Conservation (phyloP, 2,888 invertebrate genomes). For the Catotricha subobsoleta region DNA sequence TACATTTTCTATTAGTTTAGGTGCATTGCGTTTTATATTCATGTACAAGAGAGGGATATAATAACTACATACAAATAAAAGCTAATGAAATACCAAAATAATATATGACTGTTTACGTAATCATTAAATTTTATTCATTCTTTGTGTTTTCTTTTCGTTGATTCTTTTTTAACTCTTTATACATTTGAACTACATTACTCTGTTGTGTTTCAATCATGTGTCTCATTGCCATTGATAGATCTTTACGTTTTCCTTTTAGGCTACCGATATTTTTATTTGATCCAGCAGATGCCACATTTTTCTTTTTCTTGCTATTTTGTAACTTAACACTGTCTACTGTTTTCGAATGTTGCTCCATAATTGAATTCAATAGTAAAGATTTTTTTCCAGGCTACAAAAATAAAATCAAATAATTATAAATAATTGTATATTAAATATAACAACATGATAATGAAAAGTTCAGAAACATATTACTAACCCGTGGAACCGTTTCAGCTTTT, state of each 20-base stretch:
- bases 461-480: constrained; percentile 20
- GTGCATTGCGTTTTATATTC: no score
- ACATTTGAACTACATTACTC: constrained; percentile 38
- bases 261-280: constrained; percentile 15
- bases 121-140: no score
- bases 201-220: constrained; percentile 41
- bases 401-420: constrained; percentile 12
- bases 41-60: no score
- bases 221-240: constrained; percentile 37
- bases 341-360: background rate
- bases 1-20: no score
- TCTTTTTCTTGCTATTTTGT: background rate
- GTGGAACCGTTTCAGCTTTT: constrained; percentile 25
- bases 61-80: no score
- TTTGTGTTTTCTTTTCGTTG: constrained; percentile 12
- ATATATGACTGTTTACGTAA: no score
- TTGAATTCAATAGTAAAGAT: constrained; percentile 33
- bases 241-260: constrained; percentile 40
- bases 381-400: constrained; percentile 43
- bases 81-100: no score
- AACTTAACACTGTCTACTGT: no score
- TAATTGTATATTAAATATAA: constrained; percentile 9
- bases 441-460: constrained; percentile 3
- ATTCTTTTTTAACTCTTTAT: constrained; percentile 35
- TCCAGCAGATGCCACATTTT: background rate